phyloP scores from a whole-genome alignment of 1,140 invertebrate genomes.

The Octopus sinensis region DNA sequence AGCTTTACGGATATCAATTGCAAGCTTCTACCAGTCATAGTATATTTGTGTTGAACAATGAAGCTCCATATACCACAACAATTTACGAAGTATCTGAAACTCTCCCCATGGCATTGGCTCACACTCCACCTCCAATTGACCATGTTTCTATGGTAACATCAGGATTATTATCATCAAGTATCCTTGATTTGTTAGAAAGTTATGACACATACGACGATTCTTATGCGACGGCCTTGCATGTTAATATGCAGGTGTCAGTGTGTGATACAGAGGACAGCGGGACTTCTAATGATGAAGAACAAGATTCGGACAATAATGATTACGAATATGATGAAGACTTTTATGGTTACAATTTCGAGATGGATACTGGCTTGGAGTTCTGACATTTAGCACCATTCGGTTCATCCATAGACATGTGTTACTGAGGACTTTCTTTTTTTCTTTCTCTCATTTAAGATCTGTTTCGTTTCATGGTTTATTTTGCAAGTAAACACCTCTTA shows the following conservation, averaged over 20 bases:
- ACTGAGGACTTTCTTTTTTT: neutral
- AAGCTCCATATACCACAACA: slow-evolving; percentile 47
- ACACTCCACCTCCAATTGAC: slow-evolving; percentile 52
- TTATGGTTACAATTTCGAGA: slow-evolving; percentile 50
- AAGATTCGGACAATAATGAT: slow-evolving; percentile 51
- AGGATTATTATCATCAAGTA: slow-evolving; percentile 34
- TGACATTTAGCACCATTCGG: slow-evolving; percentile 16
- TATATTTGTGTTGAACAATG: slow-evolving; percentile 50
- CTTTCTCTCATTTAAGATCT: neutral
- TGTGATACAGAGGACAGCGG: slow-evolving; percentile 49
- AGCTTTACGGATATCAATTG: slow-evolving; percentile 45
- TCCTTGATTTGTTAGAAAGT: slow-evolving; percentile 31
- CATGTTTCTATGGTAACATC: slow-evolving; percentile 47
- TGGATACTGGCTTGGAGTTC: slow-evolving; percentile 43
- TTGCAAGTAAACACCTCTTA: too few species aligned
- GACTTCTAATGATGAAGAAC: slow-evolving; percentile 41
- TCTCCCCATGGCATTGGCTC: slow-evolving; percentile 40
- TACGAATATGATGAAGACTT: slow-evolving; percentile 55
- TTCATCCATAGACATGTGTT: slow-evolving; percentile 3
- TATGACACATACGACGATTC: slow-evolving; percentile 48
- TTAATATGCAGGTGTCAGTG: slow-evolving; percentile 42
- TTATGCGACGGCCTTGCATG: slow-evolving; percentile 47
- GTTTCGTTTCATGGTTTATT: too few species aligned
- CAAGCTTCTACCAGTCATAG: slow-evolving; percentile 41
- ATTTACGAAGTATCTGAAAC: slow-evolving; percentile 47